Evolutionary conservation across 2,888 invertebrate genomes (phyloP), one percentile per base, ranked within the genome.

Genomic region (Isotomurus palustris): DNA sequence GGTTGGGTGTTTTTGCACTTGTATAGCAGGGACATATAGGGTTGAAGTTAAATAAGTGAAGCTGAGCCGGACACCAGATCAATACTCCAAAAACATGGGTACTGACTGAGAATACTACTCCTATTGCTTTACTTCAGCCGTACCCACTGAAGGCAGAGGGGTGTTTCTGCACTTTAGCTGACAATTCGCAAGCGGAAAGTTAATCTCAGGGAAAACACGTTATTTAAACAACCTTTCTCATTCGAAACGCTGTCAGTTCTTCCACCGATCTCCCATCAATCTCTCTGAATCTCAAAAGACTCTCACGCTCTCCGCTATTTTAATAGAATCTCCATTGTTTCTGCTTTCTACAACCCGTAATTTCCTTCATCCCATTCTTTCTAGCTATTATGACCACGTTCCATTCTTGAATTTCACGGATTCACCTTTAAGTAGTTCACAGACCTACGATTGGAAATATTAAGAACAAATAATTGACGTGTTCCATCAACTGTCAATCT

Each of bases 41-140:
- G n/a, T n/a, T n/a, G n/a, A n/a, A n/a, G n/a, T n/a, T n/a, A n/a
- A n/a, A n/a, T n/a, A n/a, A 43, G 24, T 43, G 43, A 43, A 43
- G 24, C 43, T 43, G 43, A 47, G 29, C 49, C 49, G 49, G 49
- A 49, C 29, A 49, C 4, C 6, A n/a, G 49, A 49, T 49, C 49
- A 49, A 49, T 49, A 49, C 19, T 27, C 47, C 49, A 49, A 49
- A 29, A 14, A 5, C 40, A 32, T 49, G 49, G 49, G 49, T 49
- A 17, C 43, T 43, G 6, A 22, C n/a, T n/a, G n/a, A n/a, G n/a
- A n/a, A n/a, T n/a, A n/a, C n/a, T 12, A 24, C 19, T 43, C 24
- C 43, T 22, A 6, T 24, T 43, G 22, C 24, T 10, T 43, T 12
- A 17, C 19, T 24, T 14, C 21, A 43, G 24, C 22, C 24, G 22